Percentiles rank a stretch among this genome's conserved stretches.
Conservation (phyloP, 2,797 vertebrate species). For the Champsocephalus esox region DNA sequence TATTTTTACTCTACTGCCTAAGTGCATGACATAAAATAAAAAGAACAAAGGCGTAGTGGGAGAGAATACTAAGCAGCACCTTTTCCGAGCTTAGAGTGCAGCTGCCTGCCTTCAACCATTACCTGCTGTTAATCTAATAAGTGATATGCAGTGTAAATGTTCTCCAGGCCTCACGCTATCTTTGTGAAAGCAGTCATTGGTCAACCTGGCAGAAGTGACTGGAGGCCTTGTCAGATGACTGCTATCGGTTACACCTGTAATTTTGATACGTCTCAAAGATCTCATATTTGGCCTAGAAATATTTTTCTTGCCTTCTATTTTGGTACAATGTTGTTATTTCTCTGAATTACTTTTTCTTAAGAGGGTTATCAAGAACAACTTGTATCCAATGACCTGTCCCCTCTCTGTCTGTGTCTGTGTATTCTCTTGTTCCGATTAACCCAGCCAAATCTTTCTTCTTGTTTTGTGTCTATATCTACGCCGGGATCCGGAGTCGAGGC, state of each 20-base stretch:
- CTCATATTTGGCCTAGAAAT: conserved; percentile 31
- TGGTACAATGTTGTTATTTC: background rate
- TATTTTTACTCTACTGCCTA: conserved; percentile 6
- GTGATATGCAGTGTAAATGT: conserved; percentile 16
- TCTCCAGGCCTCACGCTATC: conserved; percentile 1
- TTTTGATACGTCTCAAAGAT: conserved; percentile 25
- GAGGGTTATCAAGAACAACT: no score
- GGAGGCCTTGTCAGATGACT: conserved; percentile 25
- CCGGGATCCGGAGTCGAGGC: no score
- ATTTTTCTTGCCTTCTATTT: conserved; percentile 6
- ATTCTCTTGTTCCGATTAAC: no score
- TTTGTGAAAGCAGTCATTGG: conserved; percentile 38
- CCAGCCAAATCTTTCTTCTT: no score
- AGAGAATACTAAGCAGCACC: conserved; percentile 62
- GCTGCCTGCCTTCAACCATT: conserved; percentile 18
- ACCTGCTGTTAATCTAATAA: conserved; percentile 32
- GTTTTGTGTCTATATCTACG: no score
- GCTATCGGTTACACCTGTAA: conserved; percentile 16
- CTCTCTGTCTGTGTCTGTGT: no score
- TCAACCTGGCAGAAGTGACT: conserved; percentile 41
- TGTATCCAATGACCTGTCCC: no score
- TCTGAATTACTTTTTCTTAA: no score
- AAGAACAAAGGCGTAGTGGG: conserved; percentile 49
- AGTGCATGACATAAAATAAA: conserved; percentile 27
- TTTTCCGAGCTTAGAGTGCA: conserved; percentile 28